Conservation (phyloP, 2,888 invertebrate genomes). For the Aleiodes alternator region DNA sequence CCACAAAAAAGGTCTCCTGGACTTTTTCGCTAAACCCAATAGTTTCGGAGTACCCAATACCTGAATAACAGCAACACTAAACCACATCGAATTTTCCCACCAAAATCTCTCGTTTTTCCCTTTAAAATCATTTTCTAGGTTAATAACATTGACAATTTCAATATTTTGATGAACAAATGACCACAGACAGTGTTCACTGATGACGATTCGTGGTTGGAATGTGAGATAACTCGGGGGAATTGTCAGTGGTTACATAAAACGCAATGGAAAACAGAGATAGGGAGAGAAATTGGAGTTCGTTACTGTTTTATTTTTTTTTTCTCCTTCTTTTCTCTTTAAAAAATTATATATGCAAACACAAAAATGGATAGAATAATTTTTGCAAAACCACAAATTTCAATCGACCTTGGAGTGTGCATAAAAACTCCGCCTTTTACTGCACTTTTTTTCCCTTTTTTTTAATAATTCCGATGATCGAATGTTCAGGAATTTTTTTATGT, state of each 20-base stretch:
- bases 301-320: background rate
- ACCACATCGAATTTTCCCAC: background rate
- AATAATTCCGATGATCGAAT: constrained; percentile 49
- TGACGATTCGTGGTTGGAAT: constrained; percentile 69
- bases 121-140: too few species aligned
- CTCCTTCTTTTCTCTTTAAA: too few species aligned
- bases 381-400: constrained; percentile 26
- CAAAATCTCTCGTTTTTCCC: background rate
- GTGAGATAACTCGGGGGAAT: constrained; percentile 65
- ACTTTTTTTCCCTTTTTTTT: background rate
- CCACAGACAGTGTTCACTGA: constrained; percentile 46
- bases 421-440: constrained; percentile 21
- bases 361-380: constrained; percentile 42
- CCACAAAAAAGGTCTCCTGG: too few species aligned
- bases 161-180: constrained; percentile 33
- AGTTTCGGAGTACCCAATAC: too few species aligned
- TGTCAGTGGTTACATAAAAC: constrained; percentile 56
- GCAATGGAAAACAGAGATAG: background rate
- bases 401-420: constrained; percentile 14
- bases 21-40: too few species aligned
- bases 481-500: constrained; percentile 35
- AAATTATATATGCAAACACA: background rate
- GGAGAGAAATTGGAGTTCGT: constrained; percentile 18
- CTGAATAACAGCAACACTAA: too few species aligned
- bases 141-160: constrained; percentile 12